A percentile compares a stretch with the other conserved stretches of the same genome.
Evolutionary conservation across 1,140 invertebrate species (phyloP).

Genomic region (Metopolophium dirhodum): DNA sequence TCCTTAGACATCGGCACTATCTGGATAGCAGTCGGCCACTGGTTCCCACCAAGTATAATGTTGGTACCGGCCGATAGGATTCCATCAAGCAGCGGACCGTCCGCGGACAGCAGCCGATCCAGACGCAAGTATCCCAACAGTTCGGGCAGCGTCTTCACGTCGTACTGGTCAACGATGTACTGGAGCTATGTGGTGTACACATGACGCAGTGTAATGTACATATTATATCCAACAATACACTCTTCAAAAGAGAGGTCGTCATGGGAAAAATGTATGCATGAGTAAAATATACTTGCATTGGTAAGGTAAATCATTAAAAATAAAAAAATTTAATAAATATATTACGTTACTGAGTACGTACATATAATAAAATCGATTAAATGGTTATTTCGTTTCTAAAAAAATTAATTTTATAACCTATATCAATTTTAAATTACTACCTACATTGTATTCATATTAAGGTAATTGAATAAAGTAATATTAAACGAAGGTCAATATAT

Average conservation of each 20-base stretch:
- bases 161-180: slow-evolving; percentile 50
- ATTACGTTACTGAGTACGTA: too few species aligned
- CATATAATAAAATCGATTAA: too few species aligned
- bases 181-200: slow-evolving; percentile 35
- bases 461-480: background rate
- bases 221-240: background rate
- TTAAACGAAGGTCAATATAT: too few species aligned
- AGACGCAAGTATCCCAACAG: slow-evolving; percentile 29
- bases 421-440: too few species aligned
- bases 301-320: too few species aligned
- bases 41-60: background rate
- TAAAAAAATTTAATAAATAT: too few species aligned
- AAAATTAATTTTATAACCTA: too few species aligned
- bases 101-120: slow-evolving; percentile 7
- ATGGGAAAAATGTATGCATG: background rate
- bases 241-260: background rate
- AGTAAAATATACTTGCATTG: background rate
- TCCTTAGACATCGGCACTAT: background rate
- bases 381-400: too few species aligned
- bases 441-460: background rate
- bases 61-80: slow-evolving; percentile 5
- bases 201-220: background rate
- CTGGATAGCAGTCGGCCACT: background rate
- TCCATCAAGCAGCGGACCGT: slow-evolving; percentile 14
- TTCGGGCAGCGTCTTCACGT: slow-evolving; percentile 29